Conservation (phyloP, 2,797 vertebrate species). For the Eulemur albifrons region DNA sequence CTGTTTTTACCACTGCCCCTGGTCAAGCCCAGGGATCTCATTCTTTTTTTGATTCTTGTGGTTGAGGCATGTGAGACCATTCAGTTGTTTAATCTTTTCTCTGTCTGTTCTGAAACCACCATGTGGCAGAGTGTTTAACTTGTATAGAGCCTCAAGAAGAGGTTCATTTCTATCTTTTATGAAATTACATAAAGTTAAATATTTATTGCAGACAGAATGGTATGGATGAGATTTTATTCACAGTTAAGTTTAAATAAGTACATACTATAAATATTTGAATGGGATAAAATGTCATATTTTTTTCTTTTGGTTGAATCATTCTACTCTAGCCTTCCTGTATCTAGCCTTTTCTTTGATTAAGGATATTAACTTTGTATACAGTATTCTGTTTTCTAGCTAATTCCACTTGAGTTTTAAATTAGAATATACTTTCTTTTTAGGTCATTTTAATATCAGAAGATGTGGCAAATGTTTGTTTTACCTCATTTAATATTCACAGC, state of each 20-base stretch:
- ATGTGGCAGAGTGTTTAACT: background rate
- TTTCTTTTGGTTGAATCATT: background rate
- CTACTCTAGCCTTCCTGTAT: rapidly evolving
- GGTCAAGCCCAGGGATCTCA: background rate
- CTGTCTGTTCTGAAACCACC: background rate
- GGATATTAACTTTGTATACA: background rate
- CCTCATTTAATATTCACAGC: background rate
- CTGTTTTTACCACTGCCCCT: background rate
- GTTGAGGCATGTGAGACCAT: background rate
- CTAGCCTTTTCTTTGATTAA: background rate
- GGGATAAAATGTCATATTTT: background rate
- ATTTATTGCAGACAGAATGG: background rate
- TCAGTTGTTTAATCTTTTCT: background rate
- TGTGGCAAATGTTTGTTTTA: background rate
- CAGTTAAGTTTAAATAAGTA: background rate
- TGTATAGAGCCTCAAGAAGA: background rate
- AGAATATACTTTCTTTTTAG: background rate
- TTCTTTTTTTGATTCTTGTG: background rate
- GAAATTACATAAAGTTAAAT: background rate
- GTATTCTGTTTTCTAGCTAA: background rate
- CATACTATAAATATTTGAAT: background rate
- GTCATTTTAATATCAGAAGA: background rate
- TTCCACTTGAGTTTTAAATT: background rate
- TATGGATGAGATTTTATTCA: background rate
- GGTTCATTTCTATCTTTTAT: background rate